Evolutionary conservation across 2,888 invertebrate genomes (phyloP).

Genomic region (Leucophora obtusa): DNA sequence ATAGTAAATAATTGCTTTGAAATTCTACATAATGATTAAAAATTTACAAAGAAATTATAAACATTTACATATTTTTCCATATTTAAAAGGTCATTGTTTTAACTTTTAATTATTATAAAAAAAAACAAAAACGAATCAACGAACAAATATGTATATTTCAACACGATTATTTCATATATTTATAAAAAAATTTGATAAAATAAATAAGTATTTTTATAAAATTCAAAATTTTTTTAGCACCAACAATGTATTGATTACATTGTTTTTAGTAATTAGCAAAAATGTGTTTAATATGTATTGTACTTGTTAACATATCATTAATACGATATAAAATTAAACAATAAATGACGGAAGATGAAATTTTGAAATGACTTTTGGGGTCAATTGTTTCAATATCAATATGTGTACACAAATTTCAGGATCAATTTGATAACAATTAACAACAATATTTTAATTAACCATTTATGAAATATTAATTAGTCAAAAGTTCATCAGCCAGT

Average conservation of each 20-base stretch:
- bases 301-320: slow-evolving; percentile 14
- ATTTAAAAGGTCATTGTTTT: background rate
- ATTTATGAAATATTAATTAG: slow-evolving; percentile 21
- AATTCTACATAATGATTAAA: background rate
- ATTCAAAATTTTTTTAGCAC: background rate
- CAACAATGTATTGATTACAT: slow-evolving; percentile 7
- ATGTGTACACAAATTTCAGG: background rate
- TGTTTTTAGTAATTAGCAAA: background rate
- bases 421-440: slow-evolving; percentile 17
- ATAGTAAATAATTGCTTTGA: background rate
- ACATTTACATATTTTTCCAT: background rate
- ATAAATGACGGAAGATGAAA: slow-evolving; percentile 25
- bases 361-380: slow-evolving; percentile 14
- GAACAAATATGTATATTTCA: background rate
- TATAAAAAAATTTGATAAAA: background rate
- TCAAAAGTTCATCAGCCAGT: slow-evolving; percentile 16
- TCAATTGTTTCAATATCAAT: slow-evolving; percentile 8
- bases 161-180: background rate
- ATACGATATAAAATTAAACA: slow-evolving; percentile 2
- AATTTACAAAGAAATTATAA: background rate
- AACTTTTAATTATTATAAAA: background rate
- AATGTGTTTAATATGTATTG: slow-evolving; percentile 2
- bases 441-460: slow-evolving; percentile 18
- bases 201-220: background rate
- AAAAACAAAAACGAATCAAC: background rate